Conservation (phyloP, 1,140 invertebrate species). For the Myzus persicae region DNA sequence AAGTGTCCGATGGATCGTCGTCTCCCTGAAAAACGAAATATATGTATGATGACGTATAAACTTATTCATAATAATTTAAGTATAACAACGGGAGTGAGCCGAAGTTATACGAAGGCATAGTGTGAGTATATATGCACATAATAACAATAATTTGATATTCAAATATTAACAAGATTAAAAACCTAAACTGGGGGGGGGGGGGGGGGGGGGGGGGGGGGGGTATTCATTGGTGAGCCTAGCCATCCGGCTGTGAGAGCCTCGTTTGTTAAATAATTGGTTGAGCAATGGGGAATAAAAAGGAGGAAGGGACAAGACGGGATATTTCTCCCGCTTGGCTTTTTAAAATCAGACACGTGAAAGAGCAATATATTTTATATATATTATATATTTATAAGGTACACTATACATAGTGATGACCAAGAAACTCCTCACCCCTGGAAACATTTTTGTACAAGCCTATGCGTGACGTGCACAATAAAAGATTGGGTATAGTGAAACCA, state of each 20-base stretch:
- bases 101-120: neutral
- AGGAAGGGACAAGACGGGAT: no score
- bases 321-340: neutral
- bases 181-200: neutral
- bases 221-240: neutral
- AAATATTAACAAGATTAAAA: neutral
- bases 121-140: neutral
- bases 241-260: neutral
- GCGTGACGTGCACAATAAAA: neutral
- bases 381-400: no score
- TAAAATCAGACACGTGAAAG: neutral
- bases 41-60: neutral
- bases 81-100: neutral
- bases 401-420: no score
- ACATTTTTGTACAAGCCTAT: neutral
- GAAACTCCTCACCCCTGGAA: neutral
- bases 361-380: neutral
- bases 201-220: accelerated
- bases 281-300: neutral
- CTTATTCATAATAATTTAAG: no score
- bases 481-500: no score
- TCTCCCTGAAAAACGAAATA: conserved; percentile 3
- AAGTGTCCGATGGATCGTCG: neutral
- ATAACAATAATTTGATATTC: neutral
- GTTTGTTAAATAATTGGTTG: neutral